Evolutionary conservation across 2,888 invertebrate species (phyloP), one percentile per base, ranked within the genome.

Genomic region (Endotricha flammealis): DNA sequence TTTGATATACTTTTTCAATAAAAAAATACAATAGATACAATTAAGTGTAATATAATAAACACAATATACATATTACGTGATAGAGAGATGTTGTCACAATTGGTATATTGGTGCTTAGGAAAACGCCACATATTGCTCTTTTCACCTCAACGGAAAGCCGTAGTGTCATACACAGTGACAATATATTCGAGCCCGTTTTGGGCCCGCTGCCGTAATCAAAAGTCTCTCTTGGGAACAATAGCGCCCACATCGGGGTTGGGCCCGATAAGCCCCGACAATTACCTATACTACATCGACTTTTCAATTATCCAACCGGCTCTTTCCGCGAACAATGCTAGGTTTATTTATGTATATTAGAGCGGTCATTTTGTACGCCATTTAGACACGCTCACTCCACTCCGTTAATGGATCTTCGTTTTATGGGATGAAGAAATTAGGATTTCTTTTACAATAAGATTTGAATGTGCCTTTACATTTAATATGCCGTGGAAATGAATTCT

Each of bases 241-340:
- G 82, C 75, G 71, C 85, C 85, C 85, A 82, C 85, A 85, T 83
- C 73, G 77, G 66, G 79, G 67, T 66, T 72, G 72, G 67, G 72
- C 63, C 76, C 79, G 83, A 85, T 85, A 85, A 86, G 79, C 85
- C 80, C 64, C 81, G 72, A 79, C 85, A 85, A 85, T 86, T 86
- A n/a, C n/a, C n/a, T n/a, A 86, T 83, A 82, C 82, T 80, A 83
- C 85, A 86, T 83, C 81, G 82, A 86, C 83, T 86, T 86, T 85
- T 85, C 85, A 86, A 86, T 86, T 86, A 86, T 77, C 80, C 81
- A 67, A 68, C 71, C 69, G 70, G 65, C 73, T 78, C 79, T 68
- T 73, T 74, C 70, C 72, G 63, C 68, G 67, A 78, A 85, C 82
- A 85, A 83, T 79, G 73, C 82, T 74, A 69, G 71, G 68, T 75